Evolutionary conservation across 2,888 invertebrate genomes (phyloP), one percentile per base, ranked within the genome.

Genomic region (Drosophila recens): DNA sequence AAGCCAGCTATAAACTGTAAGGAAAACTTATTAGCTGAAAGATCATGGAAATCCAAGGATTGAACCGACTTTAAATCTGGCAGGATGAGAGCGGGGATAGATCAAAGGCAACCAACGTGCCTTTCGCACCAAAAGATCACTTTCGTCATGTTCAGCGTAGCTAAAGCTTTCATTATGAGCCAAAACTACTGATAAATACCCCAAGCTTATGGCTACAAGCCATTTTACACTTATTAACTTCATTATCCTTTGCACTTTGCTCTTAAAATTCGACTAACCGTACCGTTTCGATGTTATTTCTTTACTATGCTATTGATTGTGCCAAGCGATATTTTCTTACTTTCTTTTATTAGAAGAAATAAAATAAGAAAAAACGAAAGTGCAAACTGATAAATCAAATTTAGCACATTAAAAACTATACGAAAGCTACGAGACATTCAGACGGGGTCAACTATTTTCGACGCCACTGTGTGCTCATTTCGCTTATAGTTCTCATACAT

Each of bases 341-440:
- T 84, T 80, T 80, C 79, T 79, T 66, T 57, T 43, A 68, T 65
- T 48, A 13, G 11, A 36, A 52, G 69, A 63, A 62, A 42, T 57
- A n/a, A 65, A 59, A 72, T 17, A 13, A 34, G n/a, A 68, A 78
- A 27, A 75, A 78, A 23, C 57, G 84, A 84, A 82, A 87, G 82
- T 84, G 84, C 8, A 48, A 58, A 54, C 45, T 53, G n/a, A 64
- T 58, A 34, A 17, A 13, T 3, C 6, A 59, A 67, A 67, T 69
- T 45, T 51, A 36, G 53, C 74, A 59, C 69, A 63, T 45, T 46
- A 23, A 51, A n/a, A 43, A 4, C 48, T 56, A 45, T 57, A 66
- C 45, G 53, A 58, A 38, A 15, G 6, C 36, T 1, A 15, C n/a
- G 11, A 36, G 17, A 49, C 13, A 40, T 48, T 11, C 27, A 8